A percentile compares a stretch with the other conserved stretches of the same genome.
Evolutionary conservation across 2,797 vertebrate genomes (phyloP).

Genomic region (Euthynnus affinis): DNA sequence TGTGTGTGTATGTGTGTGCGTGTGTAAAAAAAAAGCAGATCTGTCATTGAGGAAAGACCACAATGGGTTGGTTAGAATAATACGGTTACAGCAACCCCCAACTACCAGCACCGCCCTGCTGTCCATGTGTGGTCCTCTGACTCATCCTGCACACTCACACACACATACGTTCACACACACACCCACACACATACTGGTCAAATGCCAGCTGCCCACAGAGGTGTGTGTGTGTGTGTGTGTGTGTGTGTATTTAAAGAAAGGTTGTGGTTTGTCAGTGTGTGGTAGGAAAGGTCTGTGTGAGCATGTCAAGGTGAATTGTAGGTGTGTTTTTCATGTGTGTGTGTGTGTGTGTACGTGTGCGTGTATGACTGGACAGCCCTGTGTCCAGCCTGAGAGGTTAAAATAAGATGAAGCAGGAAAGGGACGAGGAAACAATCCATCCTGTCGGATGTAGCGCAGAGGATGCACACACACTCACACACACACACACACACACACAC

Average conservation of each 20-base stretch:
- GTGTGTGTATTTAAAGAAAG: conserved; percentile 48
- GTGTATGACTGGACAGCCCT: conserved; percentile 53
- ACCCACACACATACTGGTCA: conserved; percentile 28
- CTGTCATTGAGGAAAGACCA: conserved; percentile 77
- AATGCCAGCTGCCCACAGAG: conserved; percentile 36
- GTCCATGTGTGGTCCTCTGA: conserved; percentile 79
- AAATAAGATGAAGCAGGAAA: conserved; percentile 83
- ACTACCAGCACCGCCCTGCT: conserved; percentile 61
- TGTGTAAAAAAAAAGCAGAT: conserved; percentile 51
- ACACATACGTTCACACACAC: conserved; percentile 18
- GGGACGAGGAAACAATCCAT: conserved; percentile 79
- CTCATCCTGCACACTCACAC: conserved; percentile 45
- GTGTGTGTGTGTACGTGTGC: neutral
- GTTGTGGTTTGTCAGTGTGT: conserved; percentile 54
- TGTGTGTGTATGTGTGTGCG: conserved; percentile 14
- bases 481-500: conserved; percentile 4
- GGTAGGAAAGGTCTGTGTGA: conserved; percentile 45
- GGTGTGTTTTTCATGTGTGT: neutral
- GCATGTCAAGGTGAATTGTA: conserved; percentile 53
- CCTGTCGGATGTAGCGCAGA: conserved; percentile 72
- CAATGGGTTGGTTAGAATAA: conserved; percentile 73
- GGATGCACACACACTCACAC: conserved; percentile 8
- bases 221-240: conserved; percentile 40
- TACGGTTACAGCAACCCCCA: conserved; percentile 68
- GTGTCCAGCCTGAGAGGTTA: conserved; percentile 66